These are phyloP conservation scores for Aleiodes testaceus DNA, from an alignment of 2,888 invertebrate genomes.

Conservation along the genomic window DNA sequence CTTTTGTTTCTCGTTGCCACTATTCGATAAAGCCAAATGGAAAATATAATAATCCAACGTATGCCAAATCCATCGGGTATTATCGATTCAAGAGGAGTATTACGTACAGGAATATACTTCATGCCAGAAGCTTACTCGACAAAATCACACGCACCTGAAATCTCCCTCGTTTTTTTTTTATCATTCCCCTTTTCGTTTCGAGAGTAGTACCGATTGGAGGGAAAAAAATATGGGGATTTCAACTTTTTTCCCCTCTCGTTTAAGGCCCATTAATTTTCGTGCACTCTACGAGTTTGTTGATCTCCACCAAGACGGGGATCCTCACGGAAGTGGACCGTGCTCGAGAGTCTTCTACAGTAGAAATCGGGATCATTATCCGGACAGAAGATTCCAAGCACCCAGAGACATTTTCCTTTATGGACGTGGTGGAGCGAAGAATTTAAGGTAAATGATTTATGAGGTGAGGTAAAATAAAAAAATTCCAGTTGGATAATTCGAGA, in stretches of 20 bases:
- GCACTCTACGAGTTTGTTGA: conserved; percentile 92
- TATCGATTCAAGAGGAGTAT: background rate
- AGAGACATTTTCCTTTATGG: conserved; percentile 90
- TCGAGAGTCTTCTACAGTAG: conserved; percentile 84
- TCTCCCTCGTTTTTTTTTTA: background rate
- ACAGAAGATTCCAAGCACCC: conserved; percentile 86
- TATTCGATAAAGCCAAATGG: too few species aligned
- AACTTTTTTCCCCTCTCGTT: conserved; percentile 46
- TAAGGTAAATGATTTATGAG: conserved; percentile 79
- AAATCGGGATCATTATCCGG: conserved; percentile 77
- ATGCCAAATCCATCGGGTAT: too few species aligned
- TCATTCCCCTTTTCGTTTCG: background rate
- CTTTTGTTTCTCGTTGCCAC: too few species aligned
- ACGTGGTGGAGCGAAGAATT: conserved; percentile 86
- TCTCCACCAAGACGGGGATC: conserved; percentile 87
- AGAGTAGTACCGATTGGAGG: too few species aligned
- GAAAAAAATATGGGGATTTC: conserved; percentile 6
- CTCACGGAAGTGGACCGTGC: conserved; percentile 83
- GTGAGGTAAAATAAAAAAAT: too few species aligned
- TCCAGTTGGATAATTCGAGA: too few species aligned
- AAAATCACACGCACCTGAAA: conserved; percentile 16
- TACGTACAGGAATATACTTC: background rate
- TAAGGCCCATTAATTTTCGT: conserved; percentile 88
- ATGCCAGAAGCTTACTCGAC: conserved; percentile 6
- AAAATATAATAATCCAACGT: too few species aligned